A percentile compares a stretch with the other conserved stretches of the same genome.
Evolutionary conservation across 2,797 vertebrate species (phyloP).

Genomic region (Chromis chromis): DNA sequence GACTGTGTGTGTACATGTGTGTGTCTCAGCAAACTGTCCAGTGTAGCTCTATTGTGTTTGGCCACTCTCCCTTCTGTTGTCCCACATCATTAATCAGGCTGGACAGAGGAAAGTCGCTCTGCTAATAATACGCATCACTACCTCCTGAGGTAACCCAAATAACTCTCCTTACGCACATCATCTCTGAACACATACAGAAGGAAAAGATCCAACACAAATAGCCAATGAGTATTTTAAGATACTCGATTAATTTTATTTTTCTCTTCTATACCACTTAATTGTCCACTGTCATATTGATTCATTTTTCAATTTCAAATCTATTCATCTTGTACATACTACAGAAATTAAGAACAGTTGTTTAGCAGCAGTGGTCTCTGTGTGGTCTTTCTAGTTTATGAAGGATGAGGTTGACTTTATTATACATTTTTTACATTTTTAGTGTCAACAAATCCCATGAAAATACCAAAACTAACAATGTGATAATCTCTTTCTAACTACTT

Average conservation of each 20-base stretch:
- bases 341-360: background rate
- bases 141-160: conserved; percentile 55
- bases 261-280: background rate
- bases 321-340: background rate
- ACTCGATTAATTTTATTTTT: background rate
- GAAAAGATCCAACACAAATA: background rate
- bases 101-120: conserved; percentile 52
- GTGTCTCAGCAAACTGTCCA: conserved; percentile 32
- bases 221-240: background rate
- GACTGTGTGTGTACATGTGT: conserved; percentile 21
- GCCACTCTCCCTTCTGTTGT: conserved; percentile 68
- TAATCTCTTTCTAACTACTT: background rate
- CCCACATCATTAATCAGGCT: conserved; percentile 78
- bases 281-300: background rate
- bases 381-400: too few relatives aligned
- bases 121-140: conserved; percentile 67
- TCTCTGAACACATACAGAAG: background rate
- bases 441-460: too few relatives aligned
- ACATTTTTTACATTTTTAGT: too few relatives aligned
- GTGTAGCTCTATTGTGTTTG: conserved; percentile 69
- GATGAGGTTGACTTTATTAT: too few relatives aligned
- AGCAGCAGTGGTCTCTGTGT: background rate
- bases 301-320: background rate
- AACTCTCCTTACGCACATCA: conserved; percentile 5
- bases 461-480: background rate